A percentile compares a stretch with the other conserved stretches of the same genome.
Conservation (phyloP, 1,140 invertebrate genomes). For the Eurosta solidaginis region DNA sequence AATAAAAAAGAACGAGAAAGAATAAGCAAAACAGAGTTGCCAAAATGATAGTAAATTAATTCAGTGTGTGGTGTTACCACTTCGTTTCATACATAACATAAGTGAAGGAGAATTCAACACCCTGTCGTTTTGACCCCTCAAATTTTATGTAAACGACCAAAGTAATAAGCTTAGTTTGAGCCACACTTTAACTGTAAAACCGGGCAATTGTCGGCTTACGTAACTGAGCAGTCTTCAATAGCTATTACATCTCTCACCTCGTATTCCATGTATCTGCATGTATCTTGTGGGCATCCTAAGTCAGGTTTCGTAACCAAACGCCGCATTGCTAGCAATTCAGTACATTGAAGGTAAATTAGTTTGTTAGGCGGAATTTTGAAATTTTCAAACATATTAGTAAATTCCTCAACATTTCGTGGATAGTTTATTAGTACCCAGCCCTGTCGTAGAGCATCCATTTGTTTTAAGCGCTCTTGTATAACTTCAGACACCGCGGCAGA, state of each 20-base stretch:
- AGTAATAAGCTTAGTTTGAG: background rate
- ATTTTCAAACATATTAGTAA: conserved; percentile 46
- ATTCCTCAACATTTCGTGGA: conserved; percentile 48
- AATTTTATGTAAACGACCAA: too few relatives aligned
- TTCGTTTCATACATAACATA: too few relatives aligned
- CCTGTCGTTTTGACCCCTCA: too few relatives aligned
- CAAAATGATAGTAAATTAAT: too few relatives aligned
- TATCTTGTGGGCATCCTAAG: conserved; percentile 41
- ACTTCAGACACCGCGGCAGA: conserved; percentile 45
- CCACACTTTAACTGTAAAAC: background rate
- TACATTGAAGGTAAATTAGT: conserved; percentile 46
- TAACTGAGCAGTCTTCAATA: too few relatives aligned
- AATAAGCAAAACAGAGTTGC: too few relatives aligned
- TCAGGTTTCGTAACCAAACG: conserved; percentile 39
- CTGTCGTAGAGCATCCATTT: conserved; percentile 44
- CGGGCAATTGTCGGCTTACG: too few relatives aligned
- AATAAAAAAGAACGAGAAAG: too few relatives aligned
- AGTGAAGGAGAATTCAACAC: too few relatives aligned
- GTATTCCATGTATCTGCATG: conserved; percentile 41
- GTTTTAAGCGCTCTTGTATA: conserved; percentile 40
- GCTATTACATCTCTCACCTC: conserved; percentile 11
- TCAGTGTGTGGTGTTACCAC: too few relatives aligned
- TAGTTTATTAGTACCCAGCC: conserved; percentile 54
- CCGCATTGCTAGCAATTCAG: conserved; percentile 44
- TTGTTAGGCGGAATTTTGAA: conserved; percentile 52